Base-by-base conservation (phyloP, 2,113 vertebrate species). In the Emydura subglobosa region DNA sequence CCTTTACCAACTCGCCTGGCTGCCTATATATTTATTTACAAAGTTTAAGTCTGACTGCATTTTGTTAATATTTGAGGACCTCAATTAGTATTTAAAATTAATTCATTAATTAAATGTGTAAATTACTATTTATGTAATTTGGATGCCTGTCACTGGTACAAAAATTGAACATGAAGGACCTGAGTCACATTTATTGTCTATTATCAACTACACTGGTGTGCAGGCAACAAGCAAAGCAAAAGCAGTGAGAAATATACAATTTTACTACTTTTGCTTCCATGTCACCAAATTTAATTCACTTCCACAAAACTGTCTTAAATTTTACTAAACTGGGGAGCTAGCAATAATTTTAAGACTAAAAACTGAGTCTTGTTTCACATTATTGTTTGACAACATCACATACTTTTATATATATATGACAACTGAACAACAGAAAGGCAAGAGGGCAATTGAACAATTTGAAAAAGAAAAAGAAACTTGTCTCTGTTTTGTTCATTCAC, bases 191-290 rank as follows among this genome's bases (percentile, higher is more conserved):
- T 27, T 44, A 22, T 59, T 88, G 83, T 31, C 27, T 49, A 9
- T 21, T 7, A 90, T 22, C 5, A 85, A 6, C 86, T 86, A 22
- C 11, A 50, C 82, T 81, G 82, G 65, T 86, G 49, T 87, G 47
- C 31, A 85, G 34, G 91, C 25, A 87, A 89, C 89, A 94, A 6
- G 4, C 81, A 90, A 92, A 92, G 88, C 85, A 87, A 4, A 22
- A 86, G 86, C 3, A 59, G 80, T 84, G 25, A 89, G 16, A 90
- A 93, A 91, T 59, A 87, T 44, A 1, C 1, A 1, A 39, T 76
- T 84, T 92, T 96, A 25, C 24, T 89, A 78, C 79, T 65, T 93
- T 95, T 68, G 3, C 92, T 92, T 29, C 24, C 76, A 82, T 93
- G 79, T 9, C 12, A 54, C 7, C 27, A 53, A 7, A 39, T 74